Conservation (phyloP, 2,888 invertebrate genomes). For the Heliconius ismenius region DNA sequence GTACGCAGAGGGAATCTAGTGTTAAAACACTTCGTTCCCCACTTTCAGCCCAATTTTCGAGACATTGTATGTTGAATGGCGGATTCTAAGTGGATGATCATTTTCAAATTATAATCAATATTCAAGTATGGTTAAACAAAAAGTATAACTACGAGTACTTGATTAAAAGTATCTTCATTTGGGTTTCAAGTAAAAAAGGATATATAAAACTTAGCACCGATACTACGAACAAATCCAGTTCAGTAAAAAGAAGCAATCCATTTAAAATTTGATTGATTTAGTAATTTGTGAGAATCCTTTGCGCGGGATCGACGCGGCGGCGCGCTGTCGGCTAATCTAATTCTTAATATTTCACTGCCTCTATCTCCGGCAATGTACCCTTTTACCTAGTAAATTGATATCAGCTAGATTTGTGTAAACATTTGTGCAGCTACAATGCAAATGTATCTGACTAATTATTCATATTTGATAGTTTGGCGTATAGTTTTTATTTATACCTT, state of each 20-base stretch:
- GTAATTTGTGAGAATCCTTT: constrained; percentile 23
- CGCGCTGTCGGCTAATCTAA: constrained; percentile 24
- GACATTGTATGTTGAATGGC: too few relatives aligned
- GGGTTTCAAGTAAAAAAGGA: neutral
- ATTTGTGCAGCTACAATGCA: neutral
- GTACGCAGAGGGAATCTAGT: neutral
- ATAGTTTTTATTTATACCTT: neutral
- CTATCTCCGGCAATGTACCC: neutral
- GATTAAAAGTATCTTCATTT: neutral
- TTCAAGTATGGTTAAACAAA: neutral
- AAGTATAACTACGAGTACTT: neutral
- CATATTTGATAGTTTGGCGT: neutral
- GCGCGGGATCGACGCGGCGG: constrained; percentile 18
- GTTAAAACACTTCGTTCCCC: neutral
- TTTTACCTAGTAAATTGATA: neutral
- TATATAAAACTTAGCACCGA: too few relatives aligned
- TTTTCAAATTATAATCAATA: neutral
- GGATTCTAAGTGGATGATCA: neutral
- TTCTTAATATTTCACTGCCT: constrained; percentile 27
- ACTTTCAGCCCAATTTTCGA: neutral
- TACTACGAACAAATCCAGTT: neutral
- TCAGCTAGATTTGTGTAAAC: neutral
- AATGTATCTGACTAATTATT: neutral
- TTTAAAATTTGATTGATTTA: constrained; percentile 27
- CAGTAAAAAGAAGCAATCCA: constrained; percentile 9